Base-by-base conservation (phyloP, 1,140 invertebrate genomes). In the Sweltsa coloradensis region DNA sequence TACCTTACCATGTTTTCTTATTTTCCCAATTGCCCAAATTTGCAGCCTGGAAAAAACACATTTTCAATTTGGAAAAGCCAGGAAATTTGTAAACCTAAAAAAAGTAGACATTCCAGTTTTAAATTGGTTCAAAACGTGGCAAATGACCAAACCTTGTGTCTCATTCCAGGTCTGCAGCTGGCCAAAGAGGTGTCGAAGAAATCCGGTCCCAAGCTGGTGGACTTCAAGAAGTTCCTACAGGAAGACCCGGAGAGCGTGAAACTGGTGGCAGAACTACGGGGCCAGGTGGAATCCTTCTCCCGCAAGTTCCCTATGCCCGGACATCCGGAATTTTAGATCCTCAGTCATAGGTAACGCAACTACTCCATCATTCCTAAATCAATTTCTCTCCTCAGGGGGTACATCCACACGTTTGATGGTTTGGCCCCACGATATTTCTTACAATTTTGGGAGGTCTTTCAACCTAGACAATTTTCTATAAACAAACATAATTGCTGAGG, bases 231-330 rank as follows among this genome's bases (percentile, higher is more conserved):
- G 51, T 70, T 73, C 23, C 58, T 91, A 11, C 64, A 36, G 6
- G 72, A 74, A 23, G 75, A 89, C 62, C 55, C 57, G 6, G 62
- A 66, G 3, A 68, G 90, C 43, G 67, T 71, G 52, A 49, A 57
- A 11, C 79, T 85, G 63, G 63, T 94, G 21, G 58, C 68, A 4
- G 57, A 59, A 6, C 63, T 96, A 11, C 76, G 71, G 45, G 60
- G 72, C 18, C 68, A 83, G 61, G 76, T 96, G 1, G 83, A 89
- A 67, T 59, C 64, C 1, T 96, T 86, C 68, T 84, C 90, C 37
- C 58, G 63, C 29, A 60, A 73, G 52, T 96, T 94, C 67, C 76
- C 81, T 3, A 63, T 96, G 53, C 91, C 92, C 25, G 91, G 91
- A 22, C 65, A 71, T 55, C 14, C 24, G 21, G 34, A 51, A 9